Conservation (phyloP, 2,888 invertebrate species). For the Epistrophe grossulariae region DNA sequence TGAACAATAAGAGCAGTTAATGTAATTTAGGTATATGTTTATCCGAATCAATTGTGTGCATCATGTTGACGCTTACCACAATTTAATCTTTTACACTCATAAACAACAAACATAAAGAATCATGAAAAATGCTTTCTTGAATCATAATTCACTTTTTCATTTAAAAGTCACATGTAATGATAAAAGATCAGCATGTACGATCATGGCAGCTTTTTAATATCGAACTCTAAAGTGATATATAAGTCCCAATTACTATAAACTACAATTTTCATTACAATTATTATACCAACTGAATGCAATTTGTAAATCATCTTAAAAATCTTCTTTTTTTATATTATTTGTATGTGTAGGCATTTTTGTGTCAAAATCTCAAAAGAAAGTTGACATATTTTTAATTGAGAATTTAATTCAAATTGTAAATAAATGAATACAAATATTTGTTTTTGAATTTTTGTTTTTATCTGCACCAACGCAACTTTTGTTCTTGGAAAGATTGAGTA, state of each 20-base stretch:
- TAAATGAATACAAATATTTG: background rate
- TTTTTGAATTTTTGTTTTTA: background rate
- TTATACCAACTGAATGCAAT: background rate
- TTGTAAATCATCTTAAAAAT: background rate
- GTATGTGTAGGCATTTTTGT: background rate
- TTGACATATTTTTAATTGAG: background rate
- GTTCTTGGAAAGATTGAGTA: background rate
- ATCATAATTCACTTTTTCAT: background rate
- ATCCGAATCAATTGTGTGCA: too few species aligned
- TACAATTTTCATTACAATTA: background rate
- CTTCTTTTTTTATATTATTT: background rate
- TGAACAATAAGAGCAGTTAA: too few species aligned
- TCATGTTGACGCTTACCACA: too few species aligned
- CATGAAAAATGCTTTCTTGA: background rate
- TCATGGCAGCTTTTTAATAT: background rate
- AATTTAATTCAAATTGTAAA: slow-evolving; percentile 1
- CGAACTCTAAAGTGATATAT: background rate
- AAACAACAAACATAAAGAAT: too few species aligned
- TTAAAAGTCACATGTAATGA: too few species aligned
- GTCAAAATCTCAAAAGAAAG: slow-evolving; percentile 17
- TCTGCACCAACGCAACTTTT: slow-evolving; percentile 24
- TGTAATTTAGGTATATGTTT: too few species aligned
- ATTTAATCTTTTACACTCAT: too few species aligned
- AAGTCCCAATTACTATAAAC: background rate
- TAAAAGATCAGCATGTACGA: background rate